phyloP scores from a whole-genome alignment of 1,140 invertebrate species.

The Laodelphax striatellus region DNA sequence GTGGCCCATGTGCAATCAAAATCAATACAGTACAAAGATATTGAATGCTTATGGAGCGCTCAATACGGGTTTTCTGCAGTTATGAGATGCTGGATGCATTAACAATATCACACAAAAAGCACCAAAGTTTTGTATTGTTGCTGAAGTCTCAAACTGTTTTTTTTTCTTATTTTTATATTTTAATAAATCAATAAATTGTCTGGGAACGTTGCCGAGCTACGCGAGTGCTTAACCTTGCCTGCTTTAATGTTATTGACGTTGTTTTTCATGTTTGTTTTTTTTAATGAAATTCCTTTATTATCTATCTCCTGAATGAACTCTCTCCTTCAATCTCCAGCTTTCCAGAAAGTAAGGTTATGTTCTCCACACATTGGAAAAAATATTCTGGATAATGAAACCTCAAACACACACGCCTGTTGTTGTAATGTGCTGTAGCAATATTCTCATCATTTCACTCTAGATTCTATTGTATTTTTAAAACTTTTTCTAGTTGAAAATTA shows the following conservation, averaged over 20 bases:
- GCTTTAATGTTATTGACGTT: conserved; percentile 8
- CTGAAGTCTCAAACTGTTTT: not conserved
- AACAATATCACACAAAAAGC: no score
- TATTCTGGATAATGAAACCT: not conserved
- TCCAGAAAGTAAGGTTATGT: conserved; percentile 4
- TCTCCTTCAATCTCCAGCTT: not conserved
- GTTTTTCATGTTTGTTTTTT: not conserved
- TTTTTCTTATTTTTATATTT: not conserved
- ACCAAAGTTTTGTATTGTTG: no score
- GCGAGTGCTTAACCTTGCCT: not conserved
- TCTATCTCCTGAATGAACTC: not conserved
- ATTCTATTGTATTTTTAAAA: no score
- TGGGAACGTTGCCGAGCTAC: not conserved
- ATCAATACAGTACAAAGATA: no score
- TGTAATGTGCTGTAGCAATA: no score
- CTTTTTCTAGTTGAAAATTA: no score
- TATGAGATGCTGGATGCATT: no score
- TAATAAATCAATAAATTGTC: not conserved
- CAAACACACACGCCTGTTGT: not conserved
- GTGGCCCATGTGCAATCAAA: no score
- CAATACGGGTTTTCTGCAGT: no score
- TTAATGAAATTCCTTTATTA: not conserved
- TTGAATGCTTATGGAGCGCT: no score
- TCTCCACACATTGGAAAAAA: not conserved
- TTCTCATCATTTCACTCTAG: no score